phyloP scores from a whole-genome alignment of 2,888 invertebrate genomes.

The Philopedon plagiatum region DNA sequence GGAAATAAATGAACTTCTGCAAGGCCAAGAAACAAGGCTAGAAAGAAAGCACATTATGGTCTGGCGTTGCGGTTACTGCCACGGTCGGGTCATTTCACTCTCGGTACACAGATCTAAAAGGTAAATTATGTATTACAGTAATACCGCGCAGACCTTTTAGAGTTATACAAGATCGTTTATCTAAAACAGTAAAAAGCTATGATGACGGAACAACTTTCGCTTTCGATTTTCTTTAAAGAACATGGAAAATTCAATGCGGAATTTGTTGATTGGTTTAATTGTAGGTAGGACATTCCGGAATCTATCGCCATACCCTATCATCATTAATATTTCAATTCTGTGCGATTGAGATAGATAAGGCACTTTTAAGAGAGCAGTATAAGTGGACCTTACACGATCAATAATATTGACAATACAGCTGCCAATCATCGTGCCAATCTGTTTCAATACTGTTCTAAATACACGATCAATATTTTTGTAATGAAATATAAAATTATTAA shows the following conservation, averaged over 20 bases:
- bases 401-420: no score
- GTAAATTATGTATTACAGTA: slow-evolving; percentile 23
- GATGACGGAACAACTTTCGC: slow-evolving; percentile 19
- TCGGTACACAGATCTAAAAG: neutral
- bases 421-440: no score
- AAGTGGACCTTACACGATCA: no score
- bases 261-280: neutral
- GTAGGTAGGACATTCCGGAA: no score
- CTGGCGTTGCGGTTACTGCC: slow-evolving; percentile 29
- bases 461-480: no score
- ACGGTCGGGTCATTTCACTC: slow-evolving; percentile 20
- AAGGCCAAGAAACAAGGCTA: slow-evolving; percentile 24
- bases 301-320: no score
- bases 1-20: neutral
- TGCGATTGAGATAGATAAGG: no score
- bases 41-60: slow-evolving; percentile 21
- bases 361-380: neutral
- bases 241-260: neutral
- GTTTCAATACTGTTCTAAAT: no score
- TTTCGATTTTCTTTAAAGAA: slow-evolving; percentile 14
- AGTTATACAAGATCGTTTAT: slow-evolving; percentile 26
- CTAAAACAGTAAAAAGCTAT: slow-evolving; percentile 23
- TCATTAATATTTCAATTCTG: no score
- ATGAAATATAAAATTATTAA: no score
- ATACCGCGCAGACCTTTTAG: slow-evolving; percentile 8